A percentile compares a stretch with the other conserved stretches of the same genome.
These are phyloP conservation scores for Carassius gibelio DNA, from an alignment of 2,113 vertebrate genomes.

Conservation along the genomic window DNA sequence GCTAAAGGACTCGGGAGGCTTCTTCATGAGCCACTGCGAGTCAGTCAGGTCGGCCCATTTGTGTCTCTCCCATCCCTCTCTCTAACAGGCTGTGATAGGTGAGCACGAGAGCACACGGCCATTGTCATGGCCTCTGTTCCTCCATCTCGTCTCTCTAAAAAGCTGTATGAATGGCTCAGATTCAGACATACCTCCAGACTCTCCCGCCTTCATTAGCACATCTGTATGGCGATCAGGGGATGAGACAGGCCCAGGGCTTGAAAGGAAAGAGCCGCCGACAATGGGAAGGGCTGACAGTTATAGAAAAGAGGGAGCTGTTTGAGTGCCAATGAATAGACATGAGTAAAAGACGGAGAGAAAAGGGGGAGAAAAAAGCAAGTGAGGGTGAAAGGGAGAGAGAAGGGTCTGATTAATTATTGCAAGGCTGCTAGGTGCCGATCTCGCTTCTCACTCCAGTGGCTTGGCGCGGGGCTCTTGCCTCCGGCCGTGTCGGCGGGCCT, in stretches of 20 bases:
- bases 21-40: conserved; percentile 37
- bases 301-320: conserved; percentile 60
- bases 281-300: conserved; percentile 37
- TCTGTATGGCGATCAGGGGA: conserved; percentile 34
- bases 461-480: conserved; percentile 84
- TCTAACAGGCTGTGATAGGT: conserved; percentile 46
- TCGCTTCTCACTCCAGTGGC: conserved; percentile 92
- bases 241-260: conserved; percentile 27
- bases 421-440: conserved; percentile 87
- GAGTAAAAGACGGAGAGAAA: conserved; percentile 66
- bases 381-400: conserved; percentile 42
- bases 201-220: conserved; percentile 43
- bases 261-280: conserved; percentile 47
- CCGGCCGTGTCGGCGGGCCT: conserved; percentile 93
- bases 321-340: conserved; percentile 86
- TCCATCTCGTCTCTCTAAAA: conserved; percentile 36
- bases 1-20: conserved; percentile 45
- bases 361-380: conserved; percentile 19
- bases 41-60: conserved; percentile 25
- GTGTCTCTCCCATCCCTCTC: not conserved
- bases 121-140: conserved; percentile 15
- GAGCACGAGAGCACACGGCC: conserved; percentile 16
- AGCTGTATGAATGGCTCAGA: not conserved
- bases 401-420: conserved; percentile 91
- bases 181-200: conserved; percentile 43